Evolutionary conservation across 2,113 vertebrate species (phyloP).

Genomic region (Poecilia latipinna): DNA sequence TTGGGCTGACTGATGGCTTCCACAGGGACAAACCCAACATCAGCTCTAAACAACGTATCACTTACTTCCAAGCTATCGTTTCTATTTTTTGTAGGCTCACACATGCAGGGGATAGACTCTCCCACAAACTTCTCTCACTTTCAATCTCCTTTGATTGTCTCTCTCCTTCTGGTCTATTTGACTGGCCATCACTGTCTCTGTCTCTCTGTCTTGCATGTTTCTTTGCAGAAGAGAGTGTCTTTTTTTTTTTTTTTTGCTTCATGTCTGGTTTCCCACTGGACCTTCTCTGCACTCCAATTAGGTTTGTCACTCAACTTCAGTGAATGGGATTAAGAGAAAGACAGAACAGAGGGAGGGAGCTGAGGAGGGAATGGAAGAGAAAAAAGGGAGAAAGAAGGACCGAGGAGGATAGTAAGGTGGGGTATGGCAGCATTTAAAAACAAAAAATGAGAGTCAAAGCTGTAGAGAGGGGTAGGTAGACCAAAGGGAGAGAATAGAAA

Average conservation of each 20-base stretch:
- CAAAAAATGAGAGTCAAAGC: slow-evolving; percentile 26
- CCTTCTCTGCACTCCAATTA: slow-evolving; percentile 76
- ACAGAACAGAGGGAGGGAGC: slow-evolving; percentile 8
- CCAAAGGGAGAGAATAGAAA: slow-evolving; percentile 37
- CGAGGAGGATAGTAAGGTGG: slow-evolving; percentile 21
- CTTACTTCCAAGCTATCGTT: slow-evolving; percentile 13
- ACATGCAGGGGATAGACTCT: neutral
- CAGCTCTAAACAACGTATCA: slow-evolving; percentile 46
- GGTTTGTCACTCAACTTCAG: slow-evolving; percentile 78
- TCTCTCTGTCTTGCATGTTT: slow-evolving; percentile 57
- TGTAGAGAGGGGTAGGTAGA: slow-evolving; percentile 33
- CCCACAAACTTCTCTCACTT: slow-evolving; percentile 10
- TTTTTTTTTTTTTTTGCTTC: slow-evolving; percentile 47
- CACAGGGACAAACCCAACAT: slow-evolving; percentile 37
- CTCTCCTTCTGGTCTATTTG: slow-evolving; percentile 58
- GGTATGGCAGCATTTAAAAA: slow-evolving; percentile 36
- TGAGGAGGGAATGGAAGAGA: neutral
- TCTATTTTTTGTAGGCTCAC: neutral
- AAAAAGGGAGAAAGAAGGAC: slow-evolving; percentile 1
- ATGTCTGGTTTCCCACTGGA: slow-evolving; percentile 69
- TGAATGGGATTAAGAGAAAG: slow-evolving; percentile 71
- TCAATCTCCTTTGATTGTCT: slow-evolving; percentile 57
- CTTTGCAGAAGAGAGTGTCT: slow-evolving; percentile 63
- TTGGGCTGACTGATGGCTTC: slow-evolving; percentile 50
- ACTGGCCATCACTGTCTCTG: slow-evolving; percentile 69